Conservation (phyloP, 2,888 invertebrate genomes). For the Sarcophaga carnaria region DNA sequence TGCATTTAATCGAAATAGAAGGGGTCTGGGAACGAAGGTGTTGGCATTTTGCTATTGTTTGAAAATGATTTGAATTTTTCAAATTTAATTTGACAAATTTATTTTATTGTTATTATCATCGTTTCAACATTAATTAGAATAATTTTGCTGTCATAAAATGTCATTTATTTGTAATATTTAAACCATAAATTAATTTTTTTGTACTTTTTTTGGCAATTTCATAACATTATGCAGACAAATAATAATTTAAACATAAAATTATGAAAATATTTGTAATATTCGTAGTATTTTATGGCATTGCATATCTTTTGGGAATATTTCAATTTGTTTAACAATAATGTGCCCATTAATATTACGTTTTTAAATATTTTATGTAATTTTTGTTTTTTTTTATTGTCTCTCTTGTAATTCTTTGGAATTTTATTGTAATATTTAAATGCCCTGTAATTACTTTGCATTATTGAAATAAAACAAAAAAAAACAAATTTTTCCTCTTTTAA, state of each 20-base stretch:
- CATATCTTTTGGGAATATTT: background rate
- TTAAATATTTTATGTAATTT: background rate
- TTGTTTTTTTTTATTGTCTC: background rate
- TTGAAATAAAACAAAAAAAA: background rate
- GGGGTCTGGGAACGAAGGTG: no score
- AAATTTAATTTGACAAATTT: no score
- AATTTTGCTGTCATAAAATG: no score
- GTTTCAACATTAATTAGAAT: no score
- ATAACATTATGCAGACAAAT: background rate
- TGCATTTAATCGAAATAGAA: no score
- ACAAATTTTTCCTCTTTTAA: background rate
- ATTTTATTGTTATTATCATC: no score
- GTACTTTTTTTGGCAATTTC: background rate
- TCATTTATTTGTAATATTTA: no score
- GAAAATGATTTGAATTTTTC: no score
- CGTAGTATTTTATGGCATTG: background rate
- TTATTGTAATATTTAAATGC: slow-evolving; percentile 12
- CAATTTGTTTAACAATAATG: background rate
- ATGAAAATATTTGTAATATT: background rate
- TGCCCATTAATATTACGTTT: background rate
- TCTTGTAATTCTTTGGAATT: background rate
- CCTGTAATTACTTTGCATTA: slow-evolving; percentile 27
- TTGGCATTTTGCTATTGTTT: no score
- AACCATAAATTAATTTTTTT: background rate
- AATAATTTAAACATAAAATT: background rate